phyloP scores from a whole-genome alignment of 2,888 invertebrate species.

The Abrostola triplasia region DNA sequence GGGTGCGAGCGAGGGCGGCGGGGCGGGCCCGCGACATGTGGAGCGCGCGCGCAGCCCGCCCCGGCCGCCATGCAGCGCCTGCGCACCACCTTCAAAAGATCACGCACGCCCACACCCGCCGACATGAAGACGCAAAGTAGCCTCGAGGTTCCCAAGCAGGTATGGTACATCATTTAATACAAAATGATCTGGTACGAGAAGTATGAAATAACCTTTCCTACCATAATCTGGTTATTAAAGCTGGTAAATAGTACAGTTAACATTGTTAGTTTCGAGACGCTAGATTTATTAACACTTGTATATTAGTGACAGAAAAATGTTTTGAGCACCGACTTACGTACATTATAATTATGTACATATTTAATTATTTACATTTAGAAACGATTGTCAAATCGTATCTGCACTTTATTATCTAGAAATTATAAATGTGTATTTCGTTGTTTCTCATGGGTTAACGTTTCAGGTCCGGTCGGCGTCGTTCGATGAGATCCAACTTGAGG shows the following conservation, averaged over 20 bases:
- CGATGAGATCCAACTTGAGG: slow-evolving; percentile 95
- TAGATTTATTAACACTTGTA: too few species aligned
- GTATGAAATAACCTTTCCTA: too few species aligned
- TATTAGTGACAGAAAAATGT: too few species aligned
- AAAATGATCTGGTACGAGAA: too few species aligned
- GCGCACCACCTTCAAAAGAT: slow-evolving; percentile 95
- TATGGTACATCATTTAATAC: slow-evolving; percentile 54
- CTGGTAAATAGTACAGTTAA: too few species aligned
- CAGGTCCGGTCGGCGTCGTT: slow-evolving; percentile 95
- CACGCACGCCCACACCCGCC: slow-evolving; percentile 95
- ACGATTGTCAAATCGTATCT: too few species aligned
- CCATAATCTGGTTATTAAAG: too few species aligned
- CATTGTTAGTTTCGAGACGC: too few species aligned
- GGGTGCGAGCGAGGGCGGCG: slow-evolving; percentile 76
- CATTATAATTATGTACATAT: too few species aligned
- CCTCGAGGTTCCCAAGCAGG: slow-evolving; percentile 96
- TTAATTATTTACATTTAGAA: too few species aligned
- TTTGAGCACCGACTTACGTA: too few species aligned
- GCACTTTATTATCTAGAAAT: background rate
- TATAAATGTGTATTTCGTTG: background rate
- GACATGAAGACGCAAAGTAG: slow-evolving; percentile 97
- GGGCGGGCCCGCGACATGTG: slow-evolving; percentile 84
- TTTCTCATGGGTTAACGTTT: slow-evolving; percentile 18
- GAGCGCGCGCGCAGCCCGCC: slow-evolving; percentile 81
- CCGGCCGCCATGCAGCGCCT: slow-evolving; percentile 92